Evolutionary conservation across 2,888 invertebrate species (phyloP), one percentile per base, ranked within the genome.

Genomic region (Microdon myrmicae): DNA sequence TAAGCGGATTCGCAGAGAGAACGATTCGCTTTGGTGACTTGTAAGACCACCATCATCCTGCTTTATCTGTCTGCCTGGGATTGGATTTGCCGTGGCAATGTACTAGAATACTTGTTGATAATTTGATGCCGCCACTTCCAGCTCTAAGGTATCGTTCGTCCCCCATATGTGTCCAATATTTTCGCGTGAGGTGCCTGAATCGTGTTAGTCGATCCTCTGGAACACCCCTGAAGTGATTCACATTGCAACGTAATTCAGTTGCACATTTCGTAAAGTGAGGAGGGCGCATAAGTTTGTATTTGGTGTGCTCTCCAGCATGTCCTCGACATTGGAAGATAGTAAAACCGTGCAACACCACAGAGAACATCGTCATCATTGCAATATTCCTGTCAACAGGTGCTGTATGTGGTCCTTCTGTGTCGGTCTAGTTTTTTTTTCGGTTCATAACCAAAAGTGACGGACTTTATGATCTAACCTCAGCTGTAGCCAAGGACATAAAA

Each of bases 121-220:
- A 47, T 58, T 47, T 7, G 53, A 64, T 31, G 49, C 20, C 44
- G 48, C 41, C 37, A 13, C 29, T 26, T 16, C 25, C 45, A 26
- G n/a, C 29, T 20, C 31, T 20, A 25, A 48, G 37, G 55, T 39
- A 47, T 54, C 45, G 12, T 32, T n/a, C 37, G 8, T 19, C 17
- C 13, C 34, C 32, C 29, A 26, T 38, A 29, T 48, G 23, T 39
- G 43, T 6, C 37, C n/a, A 28, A 10, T 16, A 17, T 49, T 23
- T 34, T 51, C 51, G 56, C 56, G 56, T 64, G 64, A 49, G 58
- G 56, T 47, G 58, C 64, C 64, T 47, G 32, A 28, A 64, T 45
- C 58, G 49, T 45, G 34, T 19, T 43, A 32, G 32, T 44, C 39
- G 22, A 48, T 48, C 17, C 32, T 23, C 32, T 47, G 54, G 12